Evolutionary conservation across 2,888 invertebrate genomes (phyloP).

Genomic region (Ennomos quercinarius): DNA sequence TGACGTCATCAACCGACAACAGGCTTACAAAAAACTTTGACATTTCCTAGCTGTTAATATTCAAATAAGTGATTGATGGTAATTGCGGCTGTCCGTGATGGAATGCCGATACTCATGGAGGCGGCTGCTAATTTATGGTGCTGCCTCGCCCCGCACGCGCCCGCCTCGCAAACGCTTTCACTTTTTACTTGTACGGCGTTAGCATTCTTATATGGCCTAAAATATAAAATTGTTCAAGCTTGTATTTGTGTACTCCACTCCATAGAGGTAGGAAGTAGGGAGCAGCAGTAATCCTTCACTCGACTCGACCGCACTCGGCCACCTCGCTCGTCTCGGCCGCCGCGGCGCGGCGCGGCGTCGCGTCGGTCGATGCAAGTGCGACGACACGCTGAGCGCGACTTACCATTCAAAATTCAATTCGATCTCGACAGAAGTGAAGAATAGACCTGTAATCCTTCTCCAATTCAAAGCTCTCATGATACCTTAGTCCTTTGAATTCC

Average conservation of each 20-base stretch:
- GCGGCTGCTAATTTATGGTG: slow-evolving; percentile 16
- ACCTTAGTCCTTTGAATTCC: not conserved
- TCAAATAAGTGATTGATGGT: slow-evolving; percentile 17
- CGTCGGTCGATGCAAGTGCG: too few relatives aligned
- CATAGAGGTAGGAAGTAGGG: too few relatives aligned
- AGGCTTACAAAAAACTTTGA: slow-evolving; percentile 7
- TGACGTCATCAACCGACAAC: not conserved
- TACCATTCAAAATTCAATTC: slow-evolving; percentile 3
- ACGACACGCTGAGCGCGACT: not conserved
- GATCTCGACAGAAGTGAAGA: not conserved
- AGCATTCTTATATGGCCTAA: not conserved
- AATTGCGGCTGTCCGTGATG: slow-evolving; percentile 26
- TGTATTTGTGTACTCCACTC: not conserved
- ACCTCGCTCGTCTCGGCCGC: not conserved
- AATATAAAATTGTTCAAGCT: not conserved
- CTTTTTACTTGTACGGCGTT: slow-evolving; percentile 10
- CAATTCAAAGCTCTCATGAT: slow-evolving; percentile 1
- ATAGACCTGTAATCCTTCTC: slow-evolving; percentile 3
- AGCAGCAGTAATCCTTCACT: too few relatives aligned
- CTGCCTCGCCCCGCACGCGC: not conserved
- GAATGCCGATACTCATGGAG: slow-evolving; percentile 21
- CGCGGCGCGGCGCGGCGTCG: not conserved
- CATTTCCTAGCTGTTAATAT: slow-evolving; percentile 16
- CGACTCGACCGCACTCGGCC: too few relatives aligned
- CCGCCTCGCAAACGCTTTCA: slow-evolving; percentile 4